phyloP scores from a whole-genome alignment of 2,797 vertebrate genomes.

The Rhabdomys pumilio region DNA sequence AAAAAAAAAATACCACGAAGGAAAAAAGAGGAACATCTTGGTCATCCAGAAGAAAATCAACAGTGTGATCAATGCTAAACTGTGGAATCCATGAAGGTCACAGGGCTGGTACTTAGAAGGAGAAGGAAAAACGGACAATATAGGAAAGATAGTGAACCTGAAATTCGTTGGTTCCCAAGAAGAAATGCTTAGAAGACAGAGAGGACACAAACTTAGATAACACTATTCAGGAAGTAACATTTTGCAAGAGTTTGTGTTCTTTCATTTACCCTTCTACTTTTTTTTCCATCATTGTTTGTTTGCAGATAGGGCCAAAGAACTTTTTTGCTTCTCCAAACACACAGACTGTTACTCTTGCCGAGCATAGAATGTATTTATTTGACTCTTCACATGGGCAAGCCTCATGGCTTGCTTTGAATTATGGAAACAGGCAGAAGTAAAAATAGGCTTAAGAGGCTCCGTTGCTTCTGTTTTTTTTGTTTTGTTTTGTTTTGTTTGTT shows the following conservation, averaged over 20 bases:
- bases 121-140: not conserved
- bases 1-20: not conserved
- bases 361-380: not conserved
- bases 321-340: not conserved
- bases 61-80: not conserved
- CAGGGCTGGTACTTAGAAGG: accelerated
- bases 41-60: not conserved
- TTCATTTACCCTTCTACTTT: not conserved
- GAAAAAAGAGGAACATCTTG: not conserved
- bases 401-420: not conserved
- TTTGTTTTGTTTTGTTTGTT: too few relatives aligned
- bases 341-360: not conserved
- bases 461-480: not conserved
- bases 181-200: not conserved
- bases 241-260: not conserved
- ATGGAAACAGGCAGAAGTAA: not conserved
- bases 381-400: not conserved
- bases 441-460: too few relatives aligned
- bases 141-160: not conserved
- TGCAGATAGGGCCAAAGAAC: not conserved
- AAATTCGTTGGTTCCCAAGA: not conserved
- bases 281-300: not conserved
- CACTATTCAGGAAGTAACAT: not conserved
- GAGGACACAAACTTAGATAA: not conserved
- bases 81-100: not conserved